Conservation (phyloP, 1,140 invertebrate species). For the Cheumatopsyche charites region DNA sequence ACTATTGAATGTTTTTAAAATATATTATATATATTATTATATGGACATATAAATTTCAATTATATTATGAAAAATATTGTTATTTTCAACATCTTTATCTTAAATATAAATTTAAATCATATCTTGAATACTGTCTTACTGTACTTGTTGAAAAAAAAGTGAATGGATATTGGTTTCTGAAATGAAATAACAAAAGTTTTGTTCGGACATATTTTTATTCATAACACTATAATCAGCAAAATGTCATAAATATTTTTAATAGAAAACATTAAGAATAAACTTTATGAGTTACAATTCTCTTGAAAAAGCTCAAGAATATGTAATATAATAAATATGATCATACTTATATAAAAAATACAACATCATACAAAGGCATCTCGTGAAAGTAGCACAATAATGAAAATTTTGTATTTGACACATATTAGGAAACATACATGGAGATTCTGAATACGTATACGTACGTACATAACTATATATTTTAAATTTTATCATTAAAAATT, state of each 20-base stretch:
- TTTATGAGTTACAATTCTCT: no score
- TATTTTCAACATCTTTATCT: slow-evolving; percentile 3
- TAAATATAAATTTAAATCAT: background rate
- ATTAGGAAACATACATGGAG: background rate
- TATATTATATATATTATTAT: slow-evolving; percentile 29
- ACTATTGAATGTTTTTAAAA: slow-evolving; percentile 45
- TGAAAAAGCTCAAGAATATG: no score
- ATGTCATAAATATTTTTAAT: background rate
- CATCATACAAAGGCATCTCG: background rate
- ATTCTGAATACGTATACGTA: background rate
- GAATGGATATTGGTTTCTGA: no score
- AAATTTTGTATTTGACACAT: background rate
- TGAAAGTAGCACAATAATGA: background rate
- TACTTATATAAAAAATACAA: slow-evolving; percentile 5
- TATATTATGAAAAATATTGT: slow-evolving; percentile 27
- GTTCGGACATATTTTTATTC: no score
- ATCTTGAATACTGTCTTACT: background rate
- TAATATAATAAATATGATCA: background rate
- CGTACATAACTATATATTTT: background rate
- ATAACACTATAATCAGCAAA: background rate
- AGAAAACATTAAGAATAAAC: background rate
- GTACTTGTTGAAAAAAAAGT: background rate
- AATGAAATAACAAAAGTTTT: no score
- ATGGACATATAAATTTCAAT: no score
- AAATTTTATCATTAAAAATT: background rate